Evolutionary conservation across 2,888 invertebrate genomes (phyloP).

Genomic region (Xestoiulus laeticollis): DNA sequence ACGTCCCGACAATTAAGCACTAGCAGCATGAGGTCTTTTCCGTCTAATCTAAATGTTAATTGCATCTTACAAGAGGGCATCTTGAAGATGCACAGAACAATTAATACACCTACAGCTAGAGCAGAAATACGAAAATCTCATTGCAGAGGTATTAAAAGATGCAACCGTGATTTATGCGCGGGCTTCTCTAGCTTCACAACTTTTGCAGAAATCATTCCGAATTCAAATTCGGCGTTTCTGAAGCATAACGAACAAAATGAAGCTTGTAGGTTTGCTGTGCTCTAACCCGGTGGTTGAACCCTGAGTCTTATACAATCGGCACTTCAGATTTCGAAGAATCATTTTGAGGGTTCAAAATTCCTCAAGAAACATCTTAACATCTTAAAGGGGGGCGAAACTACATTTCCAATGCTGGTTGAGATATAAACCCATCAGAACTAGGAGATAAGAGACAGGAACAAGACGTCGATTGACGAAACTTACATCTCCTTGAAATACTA

Average conservation of each 20-base stretch:
- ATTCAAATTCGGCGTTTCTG: background rate
- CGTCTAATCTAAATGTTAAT: conserved; percentile 23
- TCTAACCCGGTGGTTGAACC: background rate
- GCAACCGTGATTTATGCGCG: conserved; percentile 19
- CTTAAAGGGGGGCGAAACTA: background rate
- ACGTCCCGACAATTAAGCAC: conserved; percentile 25
- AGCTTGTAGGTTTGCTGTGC: background rate
- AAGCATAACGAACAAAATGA: background rate
- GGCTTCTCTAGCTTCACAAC: background rate
- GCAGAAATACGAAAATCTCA: background rate
- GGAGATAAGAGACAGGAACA: background rate
- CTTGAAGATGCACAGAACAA: background rate
- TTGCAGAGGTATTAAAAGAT: background rate
- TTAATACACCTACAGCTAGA: background rate
- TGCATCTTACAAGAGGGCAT: background rate
- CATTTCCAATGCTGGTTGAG: background rate
- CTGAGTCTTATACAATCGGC: background rate
- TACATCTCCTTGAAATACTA: background rate
- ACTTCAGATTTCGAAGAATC: background rate
- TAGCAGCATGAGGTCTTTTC: background rate
- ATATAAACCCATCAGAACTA: background rate
- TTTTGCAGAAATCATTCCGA: background rate
- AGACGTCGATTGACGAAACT: background rate
- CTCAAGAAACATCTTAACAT: background rate
- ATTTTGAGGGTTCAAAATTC: background rate